These are phyloP conservation scores for Chloromyia formosa DNA, from an alignment of 2,888 invertebrate genomes.

Conservation along the genomic window DNA sequence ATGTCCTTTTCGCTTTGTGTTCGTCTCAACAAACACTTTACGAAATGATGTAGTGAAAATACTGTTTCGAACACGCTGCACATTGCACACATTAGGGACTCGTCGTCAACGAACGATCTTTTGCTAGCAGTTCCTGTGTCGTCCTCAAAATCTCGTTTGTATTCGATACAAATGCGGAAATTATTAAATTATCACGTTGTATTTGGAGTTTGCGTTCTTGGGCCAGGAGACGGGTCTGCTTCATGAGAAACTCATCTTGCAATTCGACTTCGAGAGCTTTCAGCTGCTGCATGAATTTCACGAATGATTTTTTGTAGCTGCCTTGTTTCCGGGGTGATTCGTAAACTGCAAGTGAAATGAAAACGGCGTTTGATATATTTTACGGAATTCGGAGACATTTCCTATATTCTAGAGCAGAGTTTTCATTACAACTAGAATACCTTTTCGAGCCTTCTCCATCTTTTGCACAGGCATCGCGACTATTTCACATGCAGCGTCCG, in stretches of 20 bases:
- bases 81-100: too few species aligned
- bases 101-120: constrained; percentile 10
- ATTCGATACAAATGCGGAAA: constrained; percentile 26
- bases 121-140: constrained; percentile 24
- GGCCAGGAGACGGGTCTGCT: constrained; percentile 34
- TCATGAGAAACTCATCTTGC: constrained; percentile 44
- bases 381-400: neutral
- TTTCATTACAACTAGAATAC: neutral
- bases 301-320: constrained; percentile 46
- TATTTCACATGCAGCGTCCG: too few species aligned
- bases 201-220: constrained; percentile 41
- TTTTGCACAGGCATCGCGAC: too few species aligned
- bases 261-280: constrained; percentile 42
- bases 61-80: too few species aligned
- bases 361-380: too few species aligned
- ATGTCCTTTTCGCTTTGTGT: too few species aligned
- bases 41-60: too few species aligned
- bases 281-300: constrained; percentile 42
- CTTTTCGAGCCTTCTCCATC: too few species aligned
- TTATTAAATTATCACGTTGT: constrained; percentile 31
- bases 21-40: too few species aligned
- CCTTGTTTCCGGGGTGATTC: constrained; percentile 35
- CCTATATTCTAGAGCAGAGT: too few species aligned
- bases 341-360: neutral
- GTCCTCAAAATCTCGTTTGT: constrained; percentile 29